Evolutionary conservation across 2,888 invertebrate genomes (phyloP), one percentile per base, ranked within the genome.

Genomic region (Patella ulyssiponensis): DNA sequence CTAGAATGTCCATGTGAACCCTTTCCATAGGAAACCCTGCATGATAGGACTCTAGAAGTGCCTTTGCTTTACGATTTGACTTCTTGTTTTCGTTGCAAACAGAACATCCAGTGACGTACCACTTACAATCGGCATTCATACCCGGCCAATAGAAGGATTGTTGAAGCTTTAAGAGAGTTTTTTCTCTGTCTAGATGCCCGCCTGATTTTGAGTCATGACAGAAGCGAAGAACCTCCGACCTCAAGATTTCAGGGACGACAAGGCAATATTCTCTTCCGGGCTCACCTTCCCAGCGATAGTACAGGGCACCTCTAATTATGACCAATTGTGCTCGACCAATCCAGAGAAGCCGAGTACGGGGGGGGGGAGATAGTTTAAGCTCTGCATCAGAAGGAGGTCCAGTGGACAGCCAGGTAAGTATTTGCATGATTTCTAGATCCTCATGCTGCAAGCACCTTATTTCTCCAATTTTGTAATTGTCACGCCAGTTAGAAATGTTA

Each of bases 1-100:
- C 77, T 9, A 74, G 33, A 5, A 76, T 73, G 70, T 79, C 79
- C 52, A 76, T 15, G 52, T 80, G 80, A 5, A 77, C 12, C 71
- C 64, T 77, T 52, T 81, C 70, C n/a, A 81, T 20, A 4, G 76
- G 76, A 20, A 44, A 5, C 15, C 75, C 76, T 52, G 77, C 75
- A 69, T 77, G 75, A 70, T 74, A 76, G 7, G 64, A 53, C 3
- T 33, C 69, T 33, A 79, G 53, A 3, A 53, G 9, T 14, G 79
- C 73, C 73, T 58, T 17, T 15, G 15, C 56, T 56, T 56, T 56
- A 5, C n/a, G 56, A 9, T 15, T 7, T 7, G 17, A 1, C 7
- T 54, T 54, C 17, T 56, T 56, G 7, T 17, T 56, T n/a, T 56
- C 17, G 17, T 56, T 56, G 17, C 56, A 56, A 3, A 56, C 56